Evolutionary conservation across 2,113 vertebrate species (phyloP), one percentile per base, ranked within the genome.

Genomic region (Macrotis lagotis): DNA sequence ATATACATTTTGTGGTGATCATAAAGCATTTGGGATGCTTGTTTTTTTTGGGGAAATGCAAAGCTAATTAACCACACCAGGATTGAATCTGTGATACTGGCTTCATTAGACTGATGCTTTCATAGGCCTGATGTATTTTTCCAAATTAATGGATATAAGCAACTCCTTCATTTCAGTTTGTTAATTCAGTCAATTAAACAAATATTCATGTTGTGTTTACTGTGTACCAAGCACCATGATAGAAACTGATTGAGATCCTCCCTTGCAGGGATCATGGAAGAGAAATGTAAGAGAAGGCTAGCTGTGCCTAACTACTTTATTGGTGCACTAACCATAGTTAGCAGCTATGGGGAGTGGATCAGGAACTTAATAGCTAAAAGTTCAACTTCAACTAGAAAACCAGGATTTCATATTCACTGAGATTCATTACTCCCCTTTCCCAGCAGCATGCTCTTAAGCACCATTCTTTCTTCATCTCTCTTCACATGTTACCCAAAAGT

Each of bases 11-110:
- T 96, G 37, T 93, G 92, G 16, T 44, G 3, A 66, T 94, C 50
- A 47, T 90, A 26, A 88, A 92, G 89, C 91, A 50, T 90, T 91
- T 95, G 90, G n/a, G 5, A 7, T 74, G 6, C 16, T 74, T 74
- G 16, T 6, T 83, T 83, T 6, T 83, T 83, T 83, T 83, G 2
- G 4, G n/a, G n/a, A 6, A 1, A 48, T 90, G 74, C 28, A 89
- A 88, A 93, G 50, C 31, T 83, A 88, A 90, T 37, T 89, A 44
- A 10, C 91, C 50, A 90, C 2, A 49, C 49, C 55, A 53, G 50
- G 94, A 95, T 93, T 93, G 88, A 92, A 97, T 94, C n/a, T 74
- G 14, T 83, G 22, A 44, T 83, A 44, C 66, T 44, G 66, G n/a
- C 66, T 83, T 44, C 88, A 37, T 93, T 88, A 94, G 19, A n/a